These are phyloP conservation scores for Oryzias woworae DNA, from an alignment of 2,113 vertebrate species.

Conservation along the genomic window DNA sequence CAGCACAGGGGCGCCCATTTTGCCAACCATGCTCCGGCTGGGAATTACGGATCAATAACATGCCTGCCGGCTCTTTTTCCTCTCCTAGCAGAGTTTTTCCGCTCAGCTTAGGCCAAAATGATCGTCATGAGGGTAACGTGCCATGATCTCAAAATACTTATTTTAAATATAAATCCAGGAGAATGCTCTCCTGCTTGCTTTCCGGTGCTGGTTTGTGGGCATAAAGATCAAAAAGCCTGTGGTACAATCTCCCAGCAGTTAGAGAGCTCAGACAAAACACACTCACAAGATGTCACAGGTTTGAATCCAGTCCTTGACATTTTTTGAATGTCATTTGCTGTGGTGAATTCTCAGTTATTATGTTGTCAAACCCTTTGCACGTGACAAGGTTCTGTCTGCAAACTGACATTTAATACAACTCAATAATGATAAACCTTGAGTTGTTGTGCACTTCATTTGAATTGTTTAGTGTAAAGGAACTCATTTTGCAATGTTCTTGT, in stretches of 20 bases:
- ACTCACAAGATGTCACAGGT: constrained; percentile 55
- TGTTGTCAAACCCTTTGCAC: constrained; percentile 1
- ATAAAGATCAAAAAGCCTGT: constrained; percentile 25
- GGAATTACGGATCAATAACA: constrained; percentile 44
- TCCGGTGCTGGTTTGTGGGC: neutral
- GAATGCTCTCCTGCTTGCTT: too few relatives aligned
- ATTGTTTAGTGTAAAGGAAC: too few relatives aligned
- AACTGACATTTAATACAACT: too few relatives aligned
- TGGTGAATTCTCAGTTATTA: constrained; percentile 3
- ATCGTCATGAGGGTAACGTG: neutral
- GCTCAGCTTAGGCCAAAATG: constrained; percentile 8
- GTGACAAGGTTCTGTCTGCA: too few relatives aligned
- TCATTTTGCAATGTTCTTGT: too few relatives aligned
- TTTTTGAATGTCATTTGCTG: constrained; percentile 51
- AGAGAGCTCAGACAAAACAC: constrained; percentile 10
- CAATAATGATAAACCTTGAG: too few relatives aligned
- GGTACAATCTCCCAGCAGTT: constrained; percentile 15
- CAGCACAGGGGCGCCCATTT: constrained; percentile 14
- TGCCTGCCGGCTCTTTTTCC: constrained; percentile 17
- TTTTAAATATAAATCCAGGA: constrained; percentile 10
- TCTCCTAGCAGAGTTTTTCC: constrained; percentile 12
- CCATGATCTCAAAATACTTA: constrained; percentile 21
- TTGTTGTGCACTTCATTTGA: too few relatives aligned
- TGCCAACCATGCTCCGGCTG: constrained; percentile 15
- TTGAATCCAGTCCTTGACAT: constrained; percentile 53